Evolutionary conservation across 2,888 invertebrate species (phyloP).

Genomic region (Lochmaea capreae): DNA sequence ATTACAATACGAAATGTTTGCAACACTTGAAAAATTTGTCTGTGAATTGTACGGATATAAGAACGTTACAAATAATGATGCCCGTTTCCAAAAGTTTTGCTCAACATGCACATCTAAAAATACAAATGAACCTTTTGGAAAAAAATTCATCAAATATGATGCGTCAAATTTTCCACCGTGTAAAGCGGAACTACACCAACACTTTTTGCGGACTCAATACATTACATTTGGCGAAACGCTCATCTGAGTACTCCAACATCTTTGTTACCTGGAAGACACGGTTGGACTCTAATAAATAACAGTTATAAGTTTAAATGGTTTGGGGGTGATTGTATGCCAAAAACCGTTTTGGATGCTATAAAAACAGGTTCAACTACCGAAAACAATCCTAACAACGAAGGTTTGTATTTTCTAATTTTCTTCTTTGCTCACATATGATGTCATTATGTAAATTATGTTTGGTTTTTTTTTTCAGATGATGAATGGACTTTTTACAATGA

Average conservation of each 20-base stretch:
- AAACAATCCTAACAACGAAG: no score
- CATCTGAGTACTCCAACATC: conserved; percentile 20
- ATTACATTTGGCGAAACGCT: conserved; percentile 46
- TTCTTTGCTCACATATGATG: no score
- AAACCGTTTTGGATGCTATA: no score
- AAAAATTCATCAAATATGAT: conserved; percentile 34
- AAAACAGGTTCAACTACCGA: no score
- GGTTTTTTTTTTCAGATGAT: no score
- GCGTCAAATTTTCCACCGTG: conserved; percentile 46
- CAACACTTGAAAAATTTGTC: conserved; percentile 40
- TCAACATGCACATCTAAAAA: not conserved
- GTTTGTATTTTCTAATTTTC: no score
- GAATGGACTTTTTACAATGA: no score
- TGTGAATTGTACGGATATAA: conserved; percentile 44
- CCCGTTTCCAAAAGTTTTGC: conserved; percentile 27
- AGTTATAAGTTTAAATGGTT: conserved; percentile 38
- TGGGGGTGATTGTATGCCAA: conserved; percentile 16
- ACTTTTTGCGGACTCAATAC: conserved; percentile 44
- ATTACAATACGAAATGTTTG: conserved; percentile 32
- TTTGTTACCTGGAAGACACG: conserved; percentile 21
- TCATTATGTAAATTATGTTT: no score
- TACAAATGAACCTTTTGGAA: conserved; percentile 18
- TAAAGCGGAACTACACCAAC: conserved; percentile 48
- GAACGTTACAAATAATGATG: conserved; percentile 34
- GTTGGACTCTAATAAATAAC: conserved; percentile 25